Percentiles rank a stretch among this genome's conserved stretches.
Evolutionary conservation across 2,113 vertebrate genomes (phyloP).

Genomic region (Bagarius yarrelli): DNA sequence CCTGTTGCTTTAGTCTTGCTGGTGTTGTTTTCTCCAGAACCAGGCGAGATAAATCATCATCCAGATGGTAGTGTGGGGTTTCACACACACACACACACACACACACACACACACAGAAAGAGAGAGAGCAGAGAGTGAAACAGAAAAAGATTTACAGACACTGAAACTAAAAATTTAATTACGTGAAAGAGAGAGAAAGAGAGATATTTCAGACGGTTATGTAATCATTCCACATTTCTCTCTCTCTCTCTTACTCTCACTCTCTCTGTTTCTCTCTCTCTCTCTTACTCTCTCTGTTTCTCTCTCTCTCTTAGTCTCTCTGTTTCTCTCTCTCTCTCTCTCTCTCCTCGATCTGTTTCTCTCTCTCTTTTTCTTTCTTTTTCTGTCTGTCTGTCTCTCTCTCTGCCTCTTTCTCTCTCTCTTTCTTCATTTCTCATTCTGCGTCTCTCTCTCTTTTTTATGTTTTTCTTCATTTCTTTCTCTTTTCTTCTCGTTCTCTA

Average conservation of each 20-base stretch:
- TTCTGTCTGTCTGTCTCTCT: neutral
- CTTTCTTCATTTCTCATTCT: neutral
- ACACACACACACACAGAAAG: neutral
- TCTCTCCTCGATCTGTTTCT: neutral
- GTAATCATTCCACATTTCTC: slow-evolving; percentile 62
- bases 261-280: neutral
- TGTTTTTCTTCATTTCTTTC: neutral
- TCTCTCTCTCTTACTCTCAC: slow-evolving; percentile 5
- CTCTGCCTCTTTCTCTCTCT: neutral
- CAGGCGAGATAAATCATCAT: slow-evolving; percentile 70
- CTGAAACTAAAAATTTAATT: neutral
- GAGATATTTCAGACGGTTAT: slow-evolving; percentile 65
- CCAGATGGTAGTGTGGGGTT: slow-evolving; percentile 70
- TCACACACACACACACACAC: slow-evolving; percentile 58
- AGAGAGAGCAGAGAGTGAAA: too few relatives aligned
- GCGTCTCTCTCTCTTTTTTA: too few relatives aligned
- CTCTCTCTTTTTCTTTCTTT: neutral
- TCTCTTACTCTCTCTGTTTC: neutral
- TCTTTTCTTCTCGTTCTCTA: slow-evolving; percentile 33
- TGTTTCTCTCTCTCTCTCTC: neutral
- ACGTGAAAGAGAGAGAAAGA: slow-evolving; percentile 3
- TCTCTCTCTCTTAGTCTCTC: neutral
- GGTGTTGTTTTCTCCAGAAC: slow-evolving; percentile 63
- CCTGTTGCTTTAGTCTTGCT: slow-evolving; percentile 18
- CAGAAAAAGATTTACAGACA: too few relatives aligned